Evolutionary conservation across 2,113 vertebrate genomes (phyloP).

Genomic region (Eleginops maclovinus): DNA sequence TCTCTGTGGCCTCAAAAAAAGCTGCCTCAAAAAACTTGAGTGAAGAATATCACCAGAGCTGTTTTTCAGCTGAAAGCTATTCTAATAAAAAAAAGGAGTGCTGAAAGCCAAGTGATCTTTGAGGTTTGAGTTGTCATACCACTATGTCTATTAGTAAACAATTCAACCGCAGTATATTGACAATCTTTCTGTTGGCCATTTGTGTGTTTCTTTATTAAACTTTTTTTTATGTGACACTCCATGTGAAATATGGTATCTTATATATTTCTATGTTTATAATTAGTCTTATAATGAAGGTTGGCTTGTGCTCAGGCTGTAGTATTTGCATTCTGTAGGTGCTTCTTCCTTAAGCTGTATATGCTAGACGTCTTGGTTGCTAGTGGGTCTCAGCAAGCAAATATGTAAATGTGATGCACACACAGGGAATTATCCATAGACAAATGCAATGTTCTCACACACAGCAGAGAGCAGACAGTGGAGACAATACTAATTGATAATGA

Average conservation of each 20-base stretch:
- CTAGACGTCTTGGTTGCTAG: background rate
- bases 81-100: constrained; percentile 12
- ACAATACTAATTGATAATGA: constrained; percentile 41
- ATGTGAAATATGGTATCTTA: no score
- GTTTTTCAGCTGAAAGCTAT: constrained; percentile 25
- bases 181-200: background rate
- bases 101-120: constrained; percentile 1
- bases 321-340: constrained; percentile 18
- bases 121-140: background rate
- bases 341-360: background rate
- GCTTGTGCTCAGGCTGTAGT: background rate
- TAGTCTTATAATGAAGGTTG: constrained; percentile 2
- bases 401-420: constrained; percentile 37
- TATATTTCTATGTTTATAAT: background rate
- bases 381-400: constrained; percentile 12
- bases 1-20: constrained; percentile 45
- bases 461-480: constrained; percentile 4
- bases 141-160: constrained; percentile 1
- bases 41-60: constrained; percentile 21
- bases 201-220: no score
- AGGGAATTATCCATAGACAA: constrained; percentile 36
- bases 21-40: constrained; percentile 43
- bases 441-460: constrained; percentile 30
- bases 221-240: constrained; percentile 1
- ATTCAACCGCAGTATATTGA: background rate